A percentile compares a stretch with the other conserved stretches of the same genome.
phyloP scores from a whole-genome alignment of 2,888 invertebrate species.

The Ctenicera cuprea region DNA sequence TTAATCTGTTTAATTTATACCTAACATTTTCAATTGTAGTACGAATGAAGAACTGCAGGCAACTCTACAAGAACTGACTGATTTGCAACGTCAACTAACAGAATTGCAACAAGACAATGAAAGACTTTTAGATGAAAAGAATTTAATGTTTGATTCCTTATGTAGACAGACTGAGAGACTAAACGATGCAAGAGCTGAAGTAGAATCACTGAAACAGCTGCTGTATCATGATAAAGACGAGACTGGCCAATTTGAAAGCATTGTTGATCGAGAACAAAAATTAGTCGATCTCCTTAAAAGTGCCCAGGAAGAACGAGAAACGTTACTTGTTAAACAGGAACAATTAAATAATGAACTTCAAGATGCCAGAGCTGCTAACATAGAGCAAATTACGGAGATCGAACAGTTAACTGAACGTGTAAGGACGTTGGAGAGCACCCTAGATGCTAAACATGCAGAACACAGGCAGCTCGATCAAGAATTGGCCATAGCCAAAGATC shows the following conservation, averaged over 20 bases:
- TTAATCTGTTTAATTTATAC: background rate
- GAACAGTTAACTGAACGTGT: conserved; percentile 82
- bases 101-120: conserved; percentile 93
- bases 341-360: conserved; percentile 84
- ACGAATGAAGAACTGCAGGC: conserved; percentile 96
- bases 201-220: conserved; percentile 89
- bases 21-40: conserved; percentile 71
- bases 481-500: conserved; percentile 82
- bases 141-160: conserved; percentile 90
- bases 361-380: conserved; percentile 78
- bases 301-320: conserved; percentile 87
- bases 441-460: conserved; percentile 85
- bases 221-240: conserved; percentile 82
- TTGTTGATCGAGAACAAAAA: conserved; percentile 86
- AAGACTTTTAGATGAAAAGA: conserved; percentile 90
- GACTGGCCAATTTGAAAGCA: conserved; percentile 74
- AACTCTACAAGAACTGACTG: conserved; percentile 93
- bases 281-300: conserved; percentile 89
- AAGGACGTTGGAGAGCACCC: conserved; percentile 81
- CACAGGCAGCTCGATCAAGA: conserved; percentile 85
- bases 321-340: conserved; percentile 84
- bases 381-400: conserved; percentile 78
- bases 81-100: conserved; percentile 89
- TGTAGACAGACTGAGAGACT: conserved; percentile 94
- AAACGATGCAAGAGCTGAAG: conserved; percentile 89